Evolutionary conservation across 2,888 invertebrate genomes (phyloP), one percentile per base, ranked within the genome.

Genomic region (Ligdia adustata): DNA sequence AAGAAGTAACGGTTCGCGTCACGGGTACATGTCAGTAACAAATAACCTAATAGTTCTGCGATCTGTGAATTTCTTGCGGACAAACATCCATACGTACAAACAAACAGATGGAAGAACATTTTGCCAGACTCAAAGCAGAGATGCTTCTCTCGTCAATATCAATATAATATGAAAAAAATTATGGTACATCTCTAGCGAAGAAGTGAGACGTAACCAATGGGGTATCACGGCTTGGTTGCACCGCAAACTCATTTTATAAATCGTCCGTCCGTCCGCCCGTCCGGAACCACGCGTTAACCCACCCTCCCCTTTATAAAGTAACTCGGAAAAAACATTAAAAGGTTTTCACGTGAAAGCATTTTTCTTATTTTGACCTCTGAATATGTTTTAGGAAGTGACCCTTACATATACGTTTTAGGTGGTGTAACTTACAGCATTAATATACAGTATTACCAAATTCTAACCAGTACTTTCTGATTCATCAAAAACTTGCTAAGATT

Each of bases 211-310:
- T 90, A 88, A 83, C 88, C 90, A 82, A 85, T 89, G 85, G 86
- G 81, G 88, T 87, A 86, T 82, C 84, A 81, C 82, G 82, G 84
- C 73, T 79, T 82, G 86, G 88, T 85, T 85, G 88, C 86, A 85
- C 89, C 88, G 82, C 90, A 89, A 89, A 89, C 90, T 89, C 89
- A 87, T 89, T 89, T 88, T 87, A 84, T 89, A 89, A 89, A 89
- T 89, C 88, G 89, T 68, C 71, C 69, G 82, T 68, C 71, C 69
- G 82, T 71, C 72, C 82, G 73, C 64, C 82, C 81, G 80, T 65
- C 83, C 88, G 88, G 88, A 89, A 88, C 86, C 82, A 82, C 79
- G 83, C 83, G 82, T 82, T 79, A 78, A 73, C 73, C 74, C 82
- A 78, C 86, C 83, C 82, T 73, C 74, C 69, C 54, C 38, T 71